Evolutionary conservation across 2,888 invertebrate species (phyloP), one percentile per base, ranked within the genome.

Genomic region (Dioctria rufipes): DNA sequence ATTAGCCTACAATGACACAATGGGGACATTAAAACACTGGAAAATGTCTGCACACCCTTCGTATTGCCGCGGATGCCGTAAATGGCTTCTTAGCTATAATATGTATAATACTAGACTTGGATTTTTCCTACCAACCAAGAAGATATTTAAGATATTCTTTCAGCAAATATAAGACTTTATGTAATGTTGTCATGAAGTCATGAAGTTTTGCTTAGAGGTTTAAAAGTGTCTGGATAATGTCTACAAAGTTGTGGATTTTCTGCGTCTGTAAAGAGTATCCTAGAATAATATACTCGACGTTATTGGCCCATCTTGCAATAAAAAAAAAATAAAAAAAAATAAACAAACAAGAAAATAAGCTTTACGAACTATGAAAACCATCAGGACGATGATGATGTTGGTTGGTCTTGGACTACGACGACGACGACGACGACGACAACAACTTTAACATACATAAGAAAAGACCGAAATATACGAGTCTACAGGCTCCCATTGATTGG

Each of bases 1-100:
- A 71, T 54, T 71, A 71, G 71, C 11, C 71, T 54, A 71, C 71
- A 71, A 71, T 71, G 71, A 71, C 71, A 71, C 71, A 71, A 71
- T 58, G 71, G 71, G 71, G 71, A 39, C 71, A 54, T 46, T 13
- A 46, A 71, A 54, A 54, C 54, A 13, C 54, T 58, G 46, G 25
- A n/a, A n/a, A 54, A 71, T 5, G 71, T 37, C 71, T 71, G 54
- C 71, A 25, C 25, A 54, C 71, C 54, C 54, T 25, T 37, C n/a
- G 71, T 39, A 42, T 54, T 9, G 25, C 25, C 54, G 6, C 39
- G 71, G 71, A 51, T 71, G 71, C 71, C 71, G 71, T 71, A 71
- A 71, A 71, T 71, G 71, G 71, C 3, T n/a, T 4, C 54, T 9
- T 46, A 40, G 40, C 8, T 58, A 54, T 25, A 25, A 25, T 25